Evolutionary conservation across 2,113 vertebrate genomes (phyloP), one percentile per base, ranked within the genome.

Genomic region (Setophaga petechia): DNA sequence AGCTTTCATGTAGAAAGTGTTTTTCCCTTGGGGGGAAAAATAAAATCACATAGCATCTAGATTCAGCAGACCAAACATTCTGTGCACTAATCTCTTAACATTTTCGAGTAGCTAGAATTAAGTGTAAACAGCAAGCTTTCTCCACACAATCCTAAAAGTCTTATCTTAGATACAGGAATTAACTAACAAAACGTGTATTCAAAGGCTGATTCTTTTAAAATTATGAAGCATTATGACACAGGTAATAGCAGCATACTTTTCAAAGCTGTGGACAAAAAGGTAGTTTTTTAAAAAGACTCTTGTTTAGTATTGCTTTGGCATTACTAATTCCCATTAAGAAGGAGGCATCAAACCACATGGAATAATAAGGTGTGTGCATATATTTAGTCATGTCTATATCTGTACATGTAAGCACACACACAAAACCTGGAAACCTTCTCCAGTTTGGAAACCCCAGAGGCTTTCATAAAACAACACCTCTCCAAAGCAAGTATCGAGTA

Each of bases 321-420:
- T 54, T 87, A 47, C 20, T 46, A 47, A 59, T 46, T 74, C 35
- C 78, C 43, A 66, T 43, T 43, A 73, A 46, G 49, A 74, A 75
- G 44, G 15, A 85, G 57, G 17, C 51, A 73, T n/a, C 54, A 76
- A n/a, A 79, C 14, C 61, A 51, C 75, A 65, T 5, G 12, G 33
- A 78, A 74, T 78, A 44, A 78, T 73, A 69, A 33, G 6, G 7
- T 6, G 4, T 27, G 28, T 41, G 15, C 25, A 19, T 11, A 1
- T 28, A 47, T 66, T 74, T 51, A 31, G 18, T 16, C 19, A 1
- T 28, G 18, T 39, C 20, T 58, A 15, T 35, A 24, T 25, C 18
- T 12, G 28, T 28, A 39, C 0, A 0, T 19, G 47, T 4, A 41
- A 31, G 67, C 4, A 52, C 4, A 30, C 6, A 86, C 19, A 44